phyloP scores from a whole-genome alignment of 2,113 vertebrate species.

The Epinephelus fuscoguttatus region DNA sequence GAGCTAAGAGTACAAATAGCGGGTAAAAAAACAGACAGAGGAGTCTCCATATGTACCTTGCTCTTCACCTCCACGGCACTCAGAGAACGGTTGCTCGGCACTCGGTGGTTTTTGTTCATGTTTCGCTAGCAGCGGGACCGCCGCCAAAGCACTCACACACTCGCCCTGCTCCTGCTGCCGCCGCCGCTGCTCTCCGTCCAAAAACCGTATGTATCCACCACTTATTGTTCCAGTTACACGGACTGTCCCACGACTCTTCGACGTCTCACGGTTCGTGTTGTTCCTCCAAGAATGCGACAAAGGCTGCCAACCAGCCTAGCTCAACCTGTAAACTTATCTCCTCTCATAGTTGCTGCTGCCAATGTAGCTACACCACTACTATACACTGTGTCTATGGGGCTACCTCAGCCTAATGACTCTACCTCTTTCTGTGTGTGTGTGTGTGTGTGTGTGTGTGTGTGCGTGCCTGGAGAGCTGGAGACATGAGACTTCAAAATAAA shows the following conservation, averaged over 20 bases:
- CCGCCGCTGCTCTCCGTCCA: slow-evolving; percentile 20
- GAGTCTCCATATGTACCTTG: slow-evolving; percentile 78
- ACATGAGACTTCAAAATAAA: slow-evolving; percentile 67
- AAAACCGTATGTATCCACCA: slow-evolving; percentile 4
- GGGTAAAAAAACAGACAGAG: background rate
- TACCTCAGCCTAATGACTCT: slow-evolving; percentile 14
- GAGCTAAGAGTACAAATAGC: background rate
- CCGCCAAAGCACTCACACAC: slow-evolving; percentile 59
- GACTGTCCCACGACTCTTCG: slow-evolving; percentile 9
- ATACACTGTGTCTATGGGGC: background rate
- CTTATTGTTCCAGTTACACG: background rate
- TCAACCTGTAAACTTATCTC: slow-evolving; percentile 66
- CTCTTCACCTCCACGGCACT: slow-evolving; percentile 88
- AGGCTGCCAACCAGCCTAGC: slow-evolving; percentile 60
- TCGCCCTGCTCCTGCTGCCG: slow-evolving; percentile 66
- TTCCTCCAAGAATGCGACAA: slow-evolving; percentile 37
- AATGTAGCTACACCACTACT: background rate
- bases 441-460: no score
- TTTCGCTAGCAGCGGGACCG: slow-evolving; percentile 78
- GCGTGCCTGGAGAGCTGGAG: slow-evolving; percentile 15
- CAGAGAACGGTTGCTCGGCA: slow-evolving; percentile 84
- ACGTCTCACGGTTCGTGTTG: slow-evolving; percentile 3
- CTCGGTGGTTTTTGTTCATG: slow-evolving; percentile 88
- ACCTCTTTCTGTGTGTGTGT: background rate
- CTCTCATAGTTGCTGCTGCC: slow-evolving; percentile 52